Base-by-base conservation (phyloP, 2,113 vertebrate species). In the Bufo gargarizans region DNA sequence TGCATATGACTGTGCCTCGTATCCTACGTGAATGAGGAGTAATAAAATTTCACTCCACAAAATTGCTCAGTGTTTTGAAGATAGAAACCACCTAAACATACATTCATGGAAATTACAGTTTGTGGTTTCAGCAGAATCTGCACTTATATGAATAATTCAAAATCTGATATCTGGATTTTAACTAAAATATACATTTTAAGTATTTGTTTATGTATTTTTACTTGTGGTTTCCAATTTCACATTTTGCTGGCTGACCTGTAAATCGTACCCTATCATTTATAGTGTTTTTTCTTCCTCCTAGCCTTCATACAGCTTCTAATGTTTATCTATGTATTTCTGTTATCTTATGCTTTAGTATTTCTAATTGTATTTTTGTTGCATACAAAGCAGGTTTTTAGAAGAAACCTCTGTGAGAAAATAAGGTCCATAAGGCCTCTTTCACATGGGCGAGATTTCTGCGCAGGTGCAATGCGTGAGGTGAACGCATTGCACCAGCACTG, bases 21-120 rank as follows among this genome's bases (percentile, higher is more conserved):
- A 82, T 82, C 59, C 43, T 82, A 59, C 9, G 6, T 82, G 58
- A 13, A 65, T 50, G 59, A 63, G 17, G 49, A 61, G 14, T 45
- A 65, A 82, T 82, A 82, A 56, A 17, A 65, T 82, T 82, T 45
- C 80, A 82, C 43, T 20, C n/a, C 22, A 81, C 58, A 61, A 45
- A 58, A 81, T 63, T 82, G 33, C 53, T 47, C 11, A 7, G 8
- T 17, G 80, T 61, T 61, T 63, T 65, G 59, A 65, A 47, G 80
- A 20, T 20, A 50, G 72, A 65, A 82, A 47, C 43, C 59, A 65
- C 65, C 22, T 82, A 82, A 82, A 47, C 58, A 63, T 63, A 61
- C 80, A 17, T 65, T 45, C 65, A 63, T 65, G 20, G 43, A 82
- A 82, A 82, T 49, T n/a, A 50, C 59, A 49, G 56, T 17, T 65